Base-by-base conservation (phyloP, 2,113 vertebrate species). In the Amia ocellicauda region DNA sequence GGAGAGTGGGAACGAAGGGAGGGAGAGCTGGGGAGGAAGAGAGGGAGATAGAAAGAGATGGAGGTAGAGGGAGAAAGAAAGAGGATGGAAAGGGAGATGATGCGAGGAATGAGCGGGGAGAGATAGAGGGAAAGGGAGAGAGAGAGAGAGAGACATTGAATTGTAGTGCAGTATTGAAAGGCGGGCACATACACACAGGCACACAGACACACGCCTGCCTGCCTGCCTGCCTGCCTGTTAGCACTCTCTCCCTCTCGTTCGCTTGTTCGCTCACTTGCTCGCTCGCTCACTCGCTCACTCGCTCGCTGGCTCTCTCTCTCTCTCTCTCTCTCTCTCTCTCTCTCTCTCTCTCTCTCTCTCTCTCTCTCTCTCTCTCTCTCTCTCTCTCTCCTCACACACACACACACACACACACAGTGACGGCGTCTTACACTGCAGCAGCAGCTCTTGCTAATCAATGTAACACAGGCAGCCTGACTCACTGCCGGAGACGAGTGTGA, bases 1-100 rank as follows among this genome's bases (percentile, higher is more conserved):
- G 87, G 86, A 91, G 87, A 75, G 89, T 89, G 83, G 90, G 93
- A 83, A 89, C 83, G 87, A 98, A 98, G 76, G 86, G 96, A 89
- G 93, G 93, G 89, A 93, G 91, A 88, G 91, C 93, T 91, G 85
- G 82, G 59, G 71, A 67, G 71, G 36, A 70, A 64, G 62, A 82
- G 47, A 53, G 19, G 50, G 16, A 31, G 61, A 60, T 66, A 76
- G 73, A 36, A 11, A 71, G 61, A 64, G 63, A 55, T 52, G 69
- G 60, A 16, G n/a, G 24, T 45, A 31, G 40, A 42, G 20, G 53
- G 59, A 23, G 67, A 16, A 56, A 64, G 61, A 76, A 74, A 64
- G 59, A 53, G 28, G 63, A 24, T 17, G 56, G 23, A 9, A 49
- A 73, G 77, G 66, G 22, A 62, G 62, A 64, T n/a, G n/a, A n/a